Evolutionary conservation across 2,113 vertebrate species (phyloP), one percentile per base, ranked within the genome.

Genomic region (Festucalex cinctus): DNA sequence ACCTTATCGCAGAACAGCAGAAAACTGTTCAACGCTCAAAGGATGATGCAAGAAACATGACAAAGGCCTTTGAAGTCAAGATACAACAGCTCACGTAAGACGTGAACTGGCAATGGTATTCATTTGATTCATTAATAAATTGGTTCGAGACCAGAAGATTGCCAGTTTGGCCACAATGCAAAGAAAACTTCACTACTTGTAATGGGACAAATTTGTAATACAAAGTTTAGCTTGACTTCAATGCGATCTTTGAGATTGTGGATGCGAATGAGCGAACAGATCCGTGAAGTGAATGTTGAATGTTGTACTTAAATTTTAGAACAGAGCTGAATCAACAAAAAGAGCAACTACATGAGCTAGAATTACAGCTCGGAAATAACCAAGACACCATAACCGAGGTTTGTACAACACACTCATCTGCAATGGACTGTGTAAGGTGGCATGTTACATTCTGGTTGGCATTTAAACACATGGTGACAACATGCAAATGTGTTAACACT

Each of bases 281-380:
- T 24, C 26, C 14, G 14, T 32, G 35, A 35, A 17, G 35, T 35
- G 7, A 36, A 35, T 35, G 56, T 35, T 58, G 28, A 58, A 35
- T 19, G 28, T 56, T 56, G 51, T 53, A 2, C 22, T 7, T 56
- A 5, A 75, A 0, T 90, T 79, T 85, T 76, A 99, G 97, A 84
- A 90, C 85, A 43, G 94, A 98, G 71, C 82, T 96, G 86, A 92
- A 68, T 81, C 93, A 89, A 63, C 95, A 97, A 65, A 98, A 95
- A 85, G 93, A 91, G 69, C 91, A 87, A 3, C 90, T 86, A 62
- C 93, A 93, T 66, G 93, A 95, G 51, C 89, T 98, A 39, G 82
- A 93, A 84, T 86, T 90, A 69, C 93, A 94, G 85, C 88, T 98
- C 74, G 92, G 96, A 90, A 79, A 68, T 6, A 89, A 93, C 76